These are phyloP conservation scores for Alethe diademata DNA, from an alignment of 2,113 vertebrate genomes.

Conservation along the genomic window DNA sequence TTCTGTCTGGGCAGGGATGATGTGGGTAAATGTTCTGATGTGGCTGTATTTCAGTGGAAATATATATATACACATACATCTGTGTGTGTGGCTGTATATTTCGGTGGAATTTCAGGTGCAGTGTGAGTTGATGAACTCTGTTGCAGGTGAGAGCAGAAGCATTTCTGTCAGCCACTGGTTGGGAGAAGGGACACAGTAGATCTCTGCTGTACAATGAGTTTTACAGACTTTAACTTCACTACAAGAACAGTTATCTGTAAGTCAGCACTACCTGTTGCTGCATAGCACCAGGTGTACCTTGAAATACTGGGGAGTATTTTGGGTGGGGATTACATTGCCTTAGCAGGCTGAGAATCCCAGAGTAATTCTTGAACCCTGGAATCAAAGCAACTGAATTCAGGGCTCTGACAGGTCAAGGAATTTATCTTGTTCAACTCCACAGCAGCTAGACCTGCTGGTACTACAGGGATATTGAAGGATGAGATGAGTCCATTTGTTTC, in stretches of 20 bases:
- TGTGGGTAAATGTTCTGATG: background rate
- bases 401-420: background rate
- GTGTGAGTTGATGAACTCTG: background rate
- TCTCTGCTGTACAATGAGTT: background rate
- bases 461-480: background rate
- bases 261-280: background rate
- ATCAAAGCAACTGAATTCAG: background rate
- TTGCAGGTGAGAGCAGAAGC: background rate
- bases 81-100: background rate
- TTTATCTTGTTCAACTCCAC: background rate
- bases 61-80: rapidly evolving
- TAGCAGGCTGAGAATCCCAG: background rate
- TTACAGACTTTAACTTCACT: background rate
- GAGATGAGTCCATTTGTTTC: background rate
- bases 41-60: background rate
- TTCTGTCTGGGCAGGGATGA: background rate
- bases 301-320: background rate
- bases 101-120: background rate
- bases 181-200: background rate
- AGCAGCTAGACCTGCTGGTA: background rate
- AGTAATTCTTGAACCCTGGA: background rate
- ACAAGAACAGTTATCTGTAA: background rate
- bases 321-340: background rate
- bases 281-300: background rate
- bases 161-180: background rate